Percentiles rank a stretch among this genome's conserved stretches.
Evolutionary conservation across 2,888 invertebrate genomes (phyloP).

Genomic region (Halocaridina rubra): DNA sequence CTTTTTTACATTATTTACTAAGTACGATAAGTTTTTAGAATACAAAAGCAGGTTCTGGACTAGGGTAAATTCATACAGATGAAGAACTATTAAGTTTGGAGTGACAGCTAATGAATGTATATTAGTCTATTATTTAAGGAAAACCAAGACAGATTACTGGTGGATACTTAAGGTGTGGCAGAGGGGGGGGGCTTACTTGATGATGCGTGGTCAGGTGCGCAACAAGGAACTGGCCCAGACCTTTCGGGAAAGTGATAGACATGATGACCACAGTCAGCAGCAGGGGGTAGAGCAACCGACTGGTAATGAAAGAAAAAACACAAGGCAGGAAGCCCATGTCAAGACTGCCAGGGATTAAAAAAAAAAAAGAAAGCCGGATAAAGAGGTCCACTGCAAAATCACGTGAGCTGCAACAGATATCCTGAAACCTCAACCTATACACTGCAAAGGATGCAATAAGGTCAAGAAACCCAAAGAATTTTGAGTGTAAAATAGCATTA

Average conservation of each 20-base stretch:
- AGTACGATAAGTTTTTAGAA: too few relatives aligned
- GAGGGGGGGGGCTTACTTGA: conserved; percentile 41
- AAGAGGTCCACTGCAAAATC: background rate
- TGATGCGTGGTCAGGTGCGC: conserved; percentile 57
- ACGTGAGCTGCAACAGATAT: too few relatives aligned
- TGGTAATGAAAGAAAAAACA: conserved; percentile 19
- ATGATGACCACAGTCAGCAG: conserved; percentile 50
- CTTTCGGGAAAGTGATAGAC: conserved; percentile 42
- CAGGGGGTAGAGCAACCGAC: conserved; percentile 42
- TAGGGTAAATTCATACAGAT: too few relatives aligned
- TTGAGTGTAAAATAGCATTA: too few relatives aligned
- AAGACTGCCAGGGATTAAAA: background rate
- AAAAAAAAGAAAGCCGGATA: background rate
- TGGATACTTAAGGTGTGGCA: background rate
- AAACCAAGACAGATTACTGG: too few relatives aligned
- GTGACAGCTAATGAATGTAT: too few relatives aligned
- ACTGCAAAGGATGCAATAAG: too few relatives aligned
- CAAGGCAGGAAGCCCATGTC: background rate
- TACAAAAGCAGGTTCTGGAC: too few relatives aligned
- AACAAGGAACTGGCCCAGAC: conserved; percentile 48
- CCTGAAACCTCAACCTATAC: too few relatives aligned
- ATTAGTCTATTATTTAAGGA: too few relatives aligned
- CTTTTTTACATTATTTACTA: background rate
- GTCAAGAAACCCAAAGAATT: too few relatives aligned
- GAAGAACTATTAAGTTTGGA: too few relatives aligned